Evolutionary conservation across 1,140 invertebrate species (phyloP), one percentile per base, ranked within the genome.

Genomic region (Stegodyphus dumicola): DNA sequence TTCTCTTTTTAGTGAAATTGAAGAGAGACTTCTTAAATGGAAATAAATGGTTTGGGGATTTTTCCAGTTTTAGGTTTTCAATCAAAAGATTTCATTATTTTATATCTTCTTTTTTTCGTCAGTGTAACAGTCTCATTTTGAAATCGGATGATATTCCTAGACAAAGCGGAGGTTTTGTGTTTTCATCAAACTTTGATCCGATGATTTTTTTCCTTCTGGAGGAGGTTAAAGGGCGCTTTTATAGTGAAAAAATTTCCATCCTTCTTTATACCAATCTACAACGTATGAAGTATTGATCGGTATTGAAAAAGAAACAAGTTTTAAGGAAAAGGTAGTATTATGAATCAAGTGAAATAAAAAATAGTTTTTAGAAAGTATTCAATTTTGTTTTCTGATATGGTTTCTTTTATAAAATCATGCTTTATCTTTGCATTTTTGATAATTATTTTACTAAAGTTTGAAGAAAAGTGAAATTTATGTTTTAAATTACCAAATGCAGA

Each of bases 21-120:
- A 73, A 81, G 78, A 81, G 67, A 81, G 78, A 65, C 13, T 73
- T 81, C 78, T 81, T 81, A 60, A 81, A 81, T 81, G 78, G 78
- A 81, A 81, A 81, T 81, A 81, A 81, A 81, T 81, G 69, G 78
- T 52, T 81, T 81, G 15, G 13, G 52, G 69, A 54, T 52, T 69
- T 70, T 80, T 81, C 54, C 69, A 54, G 66, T 52, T 73, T 53
- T 69, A 81, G 69, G 70, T 81, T 73, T 65, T 71, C 78, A 73
- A 81, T 79, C 77, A 81, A 18, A 73, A 73, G 78, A 81, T 81
- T 81, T 81, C 69, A 81, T 81, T 81, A 81, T 81, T 73, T 81
- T 10, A n/a, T 17, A 15, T 18, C 52, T 51, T 48, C 11, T 33
- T 67, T 70, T n/a, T 65, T 78, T 69, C 9, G 18, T 65, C 9